Evolutionary conservation across 2,113 vertebrate genomes (phyloP), one percentile per base, ranked within the genome.

Genomic region (Corythornis madagascariensis): DNA sequence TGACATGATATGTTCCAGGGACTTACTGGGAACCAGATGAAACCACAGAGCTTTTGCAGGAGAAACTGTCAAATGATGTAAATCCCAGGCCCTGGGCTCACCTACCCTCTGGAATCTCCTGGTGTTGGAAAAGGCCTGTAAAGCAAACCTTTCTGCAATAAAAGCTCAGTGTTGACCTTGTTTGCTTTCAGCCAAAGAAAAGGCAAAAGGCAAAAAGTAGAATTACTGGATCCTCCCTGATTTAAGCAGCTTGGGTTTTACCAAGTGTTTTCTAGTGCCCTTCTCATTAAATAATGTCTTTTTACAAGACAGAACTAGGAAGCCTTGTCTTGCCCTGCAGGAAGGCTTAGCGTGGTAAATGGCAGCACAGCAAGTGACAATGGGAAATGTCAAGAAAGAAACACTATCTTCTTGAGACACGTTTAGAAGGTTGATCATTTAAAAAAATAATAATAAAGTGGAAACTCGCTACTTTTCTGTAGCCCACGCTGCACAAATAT

Each of bases 401-500:
- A 56, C 35, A 17, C 28, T 29, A 2, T 80, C 73, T 89, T 82
- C 86, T 69, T 72, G 33, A 89, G 67, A 52, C 20, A 3, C 3
- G 0, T 56, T 88, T 65, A 76, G 66, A 87, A 66, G 52, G 50
- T 50, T 89, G 60, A 74, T 71, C 40, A 53, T 91, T 88, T 83
- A 56, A 86, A 95, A 95, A 89, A 77, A 57, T 63, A 38, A 95
- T 86, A 77, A 57, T 63, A 52, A 87, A 95, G 78, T 70, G 72
- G 75, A 95, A 85, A 90, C 83, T 83, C 75, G 60, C 71, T 93
- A 24, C 84, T 89, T 83, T 89, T 88, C 64, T 89, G 74, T 91
- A 63, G 59, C 64, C 84, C 38, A 2, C 52, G 42, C 81, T 93
- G 67, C 42, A 65, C 61, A 95, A 94, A 95, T 95, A 93, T 92